phyloP scores from a whole-genome alignment of 2,888 invertebrate species.

The Drosophila rubida region DNA sequence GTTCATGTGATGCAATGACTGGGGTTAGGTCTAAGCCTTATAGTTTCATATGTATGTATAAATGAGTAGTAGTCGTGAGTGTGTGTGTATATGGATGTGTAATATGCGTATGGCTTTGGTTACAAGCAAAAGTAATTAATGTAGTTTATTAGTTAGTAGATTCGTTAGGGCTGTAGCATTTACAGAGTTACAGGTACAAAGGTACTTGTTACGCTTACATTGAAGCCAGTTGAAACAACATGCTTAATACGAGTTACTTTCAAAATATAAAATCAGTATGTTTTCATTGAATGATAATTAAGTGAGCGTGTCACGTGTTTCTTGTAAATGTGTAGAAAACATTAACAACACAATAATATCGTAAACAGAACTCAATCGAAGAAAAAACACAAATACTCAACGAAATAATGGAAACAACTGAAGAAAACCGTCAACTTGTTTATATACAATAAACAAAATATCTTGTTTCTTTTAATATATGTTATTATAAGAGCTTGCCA shows the following conservation, averaged over 20 bases:
- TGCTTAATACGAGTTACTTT: conserved; percentile 62
- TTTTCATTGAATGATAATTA: conserved; percentile 62
- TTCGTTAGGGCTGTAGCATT: conserved; percentile 67
- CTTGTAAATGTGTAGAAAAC: conserved; percentile 67
- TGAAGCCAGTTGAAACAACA: conserved; percentile 73
- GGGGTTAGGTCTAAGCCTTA: neutral
- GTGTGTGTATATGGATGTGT: conserved; percentile 21
- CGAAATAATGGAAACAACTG: conserved; percentile 23
- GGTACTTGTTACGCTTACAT: conserved; percentile 71
- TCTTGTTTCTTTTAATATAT: conserved; percentile 41
- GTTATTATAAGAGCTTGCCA: conserved; percentile 47
- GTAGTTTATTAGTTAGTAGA: conserved; percentile 42
- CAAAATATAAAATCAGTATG: conserved; percentile 52
- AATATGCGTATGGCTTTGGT: conserved; percentile 46
- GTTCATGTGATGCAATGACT: conserved; percentile 49
- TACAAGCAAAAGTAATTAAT: conserved; percentile 63
- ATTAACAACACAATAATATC: conserved; percentile 16
- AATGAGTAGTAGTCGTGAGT: conserved; percentile 10
- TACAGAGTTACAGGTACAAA: conserved; percentile 70
- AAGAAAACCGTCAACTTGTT: conserved; percentile 48
- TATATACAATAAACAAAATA: conserved; percentile 60
- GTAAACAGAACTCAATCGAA: conserved; percentile 9
- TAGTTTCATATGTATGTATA: conserved; percentile 13
- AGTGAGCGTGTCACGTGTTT: conserved; percentile 76
- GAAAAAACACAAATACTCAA: conserved; percentile 26